These are phyloP conservation scores for Meandrina meandrites DNA, from an alignment of 92 coral and sea anemone genomes.

Conservation along the genomic window DNA sequence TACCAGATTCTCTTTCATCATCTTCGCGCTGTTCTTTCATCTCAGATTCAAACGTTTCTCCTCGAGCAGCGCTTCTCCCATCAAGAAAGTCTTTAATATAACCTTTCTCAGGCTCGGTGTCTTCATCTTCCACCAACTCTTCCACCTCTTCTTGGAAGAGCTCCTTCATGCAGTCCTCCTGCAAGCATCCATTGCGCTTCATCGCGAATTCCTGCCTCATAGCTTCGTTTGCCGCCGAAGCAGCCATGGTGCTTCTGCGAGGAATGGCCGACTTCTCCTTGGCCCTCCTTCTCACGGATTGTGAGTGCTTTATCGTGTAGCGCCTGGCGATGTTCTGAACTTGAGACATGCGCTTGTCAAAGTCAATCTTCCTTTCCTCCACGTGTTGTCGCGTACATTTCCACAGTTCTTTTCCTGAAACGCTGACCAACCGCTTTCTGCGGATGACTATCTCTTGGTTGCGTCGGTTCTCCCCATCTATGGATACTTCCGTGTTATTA, in stretches of 20 bases:
- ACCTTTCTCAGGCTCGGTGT: neutral
- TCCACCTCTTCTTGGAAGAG: neutral
- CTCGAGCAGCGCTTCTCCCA: neutral
- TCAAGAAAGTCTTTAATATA: neutral
- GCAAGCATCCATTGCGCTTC: neutral
- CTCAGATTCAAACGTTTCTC: neutral
- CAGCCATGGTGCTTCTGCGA: slow-evolving; percentile 34
- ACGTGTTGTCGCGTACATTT: slow-evolving; percentile 23
- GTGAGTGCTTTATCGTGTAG: slow-evolving; percentile 23
- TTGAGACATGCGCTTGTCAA: slow-evolving; percentile 26
- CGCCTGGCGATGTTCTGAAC: slow-evolving; percentile 32
- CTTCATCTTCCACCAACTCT: neutral
- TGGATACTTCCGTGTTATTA: neutral
- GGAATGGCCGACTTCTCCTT: slow-evolving; percentile 10
- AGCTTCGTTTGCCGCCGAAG: slow-evolving; percentile 26
- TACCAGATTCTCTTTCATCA: neutral
- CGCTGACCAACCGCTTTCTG: slow-evolving; percentile 8
- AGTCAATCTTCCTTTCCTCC: slow-evolving; percentile 20
- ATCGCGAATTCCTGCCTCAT: neutral
- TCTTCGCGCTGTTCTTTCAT: neutral
- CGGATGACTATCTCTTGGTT: neutral
- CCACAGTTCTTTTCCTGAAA: slow-evolving; percentile 30
- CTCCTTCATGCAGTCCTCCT: neutral
- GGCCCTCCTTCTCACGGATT: slow-evolving; percentile 26
- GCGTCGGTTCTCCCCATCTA: neutral